Base-by-base conservation (phyloP, 2,113 vertebrate species). In the Colius striatus region DNA sequence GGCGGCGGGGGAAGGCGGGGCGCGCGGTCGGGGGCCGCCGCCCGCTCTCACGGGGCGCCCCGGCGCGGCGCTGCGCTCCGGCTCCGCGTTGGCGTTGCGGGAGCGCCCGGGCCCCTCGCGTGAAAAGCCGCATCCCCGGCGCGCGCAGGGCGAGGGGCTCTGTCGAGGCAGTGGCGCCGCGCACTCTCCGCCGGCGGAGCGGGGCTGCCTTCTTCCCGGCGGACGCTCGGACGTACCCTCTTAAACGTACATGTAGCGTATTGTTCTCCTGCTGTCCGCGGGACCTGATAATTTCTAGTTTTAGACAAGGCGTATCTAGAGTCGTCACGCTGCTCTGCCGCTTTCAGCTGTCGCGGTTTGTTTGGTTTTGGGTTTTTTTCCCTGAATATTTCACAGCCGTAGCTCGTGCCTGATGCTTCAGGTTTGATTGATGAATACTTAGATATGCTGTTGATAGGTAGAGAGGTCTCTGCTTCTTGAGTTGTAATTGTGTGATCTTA, bases 241-340 rank as follows among this genome's bases (percentile, higher is more conserved):
- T 30, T 41, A 16, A 63, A 26, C 4, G 47, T 6, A 0, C 7
- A 1, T 20, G 41, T 5, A 14, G 47, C 11, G 3, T 12, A 0
- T 54, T 41, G 13, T 62, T 6, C 23, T 66, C 34, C 27, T 32
- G 0, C 61, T 14, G 57, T 1, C 5, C 11, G 3, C 8, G 61
- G 57, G 53, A 22, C 66, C 54, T 12, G 55, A 29, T 29, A 2
- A 34, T 16, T 63, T 27, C 32, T 38, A 32, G 73, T 50, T 22
- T 22, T 20, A 30, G 73, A 63, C 68, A 3, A 68, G 53, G 50
- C 23, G 34, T 17, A 5, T 25, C 22, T 29, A 1, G 19, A 1
- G 50, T 13, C 17, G 16, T 13, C 71, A 4, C 1, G 1, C 23
- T 11, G 72, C 67, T 67, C 27, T 55, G 65, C 71, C 63, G 75